Conservation (phyloP, 2,113 vertebrate genomes). For the Cardinalis cardinalis region DNA sequence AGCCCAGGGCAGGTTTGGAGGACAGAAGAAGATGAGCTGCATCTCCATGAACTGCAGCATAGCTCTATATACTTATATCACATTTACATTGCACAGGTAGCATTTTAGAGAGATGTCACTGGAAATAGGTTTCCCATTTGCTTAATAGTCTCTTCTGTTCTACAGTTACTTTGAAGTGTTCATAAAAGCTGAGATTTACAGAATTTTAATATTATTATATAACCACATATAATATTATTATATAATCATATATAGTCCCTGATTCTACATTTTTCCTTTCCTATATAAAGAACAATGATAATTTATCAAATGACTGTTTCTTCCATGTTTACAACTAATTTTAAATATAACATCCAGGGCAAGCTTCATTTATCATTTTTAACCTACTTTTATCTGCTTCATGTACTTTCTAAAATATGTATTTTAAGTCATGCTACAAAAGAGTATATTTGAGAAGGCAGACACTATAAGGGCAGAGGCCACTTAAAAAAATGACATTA, state of each 20-base stretch:
- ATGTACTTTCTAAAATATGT: background rate
- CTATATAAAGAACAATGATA: background rate
- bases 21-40: background rate
- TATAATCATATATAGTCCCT: background rate
- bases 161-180: background rate
- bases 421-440: background rate
- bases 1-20: background rate
- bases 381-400: background rate
- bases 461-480: background rate
- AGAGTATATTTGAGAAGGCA: background rate
- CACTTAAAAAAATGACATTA: background rate
- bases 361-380: background rate
- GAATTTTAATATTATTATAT: background rate
- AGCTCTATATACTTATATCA: background rate
- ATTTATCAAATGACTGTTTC: background rate
- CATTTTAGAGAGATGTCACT: background rate
- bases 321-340: background rate
- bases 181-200: conserved; percentile 6
- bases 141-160: background rate
- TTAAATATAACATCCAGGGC: background rate
- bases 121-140: conserved; percentile 8
- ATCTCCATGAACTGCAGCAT: background rate
- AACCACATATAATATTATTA: background rate
- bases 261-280: background rate
- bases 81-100: background rate